Base-by-base conservation (phyloP, 2,888 invertebrate genomes). In the Sipha maydis region DNA sequence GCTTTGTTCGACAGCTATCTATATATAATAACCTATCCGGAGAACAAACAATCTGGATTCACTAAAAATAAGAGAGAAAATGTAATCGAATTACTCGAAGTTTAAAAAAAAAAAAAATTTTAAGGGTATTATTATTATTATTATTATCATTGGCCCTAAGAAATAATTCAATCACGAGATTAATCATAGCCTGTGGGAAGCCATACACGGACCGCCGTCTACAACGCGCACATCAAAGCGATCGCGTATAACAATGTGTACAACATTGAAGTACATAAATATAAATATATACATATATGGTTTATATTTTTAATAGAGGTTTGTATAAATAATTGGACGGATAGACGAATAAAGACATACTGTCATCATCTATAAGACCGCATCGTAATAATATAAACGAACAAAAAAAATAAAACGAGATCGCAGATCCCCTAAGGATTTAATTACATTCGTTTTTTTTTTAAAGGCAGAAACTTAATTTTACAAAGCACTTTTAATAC, bases 251-350 rank as follows among this genome's bases (percentile, higher is more conserved):
- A 69, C 11, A 28, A 69, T 28, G 69, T 69, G 48, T 11, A 77
- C 17, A 77, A 77, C 77, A 17, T 77, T 48, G 48, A 28, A 48
- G 77, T 48, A 48, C 21, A 76, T 41, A 76, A 41, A n/a, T 76
- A 48, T 25, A 9, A 5, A 8, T 41, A 9, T 41, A 41, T 41
- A 9, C 8, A 8, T 41, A 9, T 41, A 41, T 41, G 9, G 34
- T 34, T 3, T 34, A 34, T 34, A 34, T 41, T 76, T 48, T 76
- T 34, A 76, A 69, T 48, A n/a, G 41, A 76, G 25, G 38, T 41
- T 76, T 14, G 41, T 76, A 76, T 41, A 76, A 41, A 79, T 79
- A 79, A 79, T 79, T 79, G 78, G 78, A 79, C 34, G 78, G 56
- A 34, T 34, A 79, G 56, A 79, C 56, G 78, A 31, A n/a, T 76